Evolutionary conservation across 2,113 vertebrate species (phyloP), one percentile per base, ranked within the genome.

Genomic region (Gasterosteus aculeatus): DNA sequence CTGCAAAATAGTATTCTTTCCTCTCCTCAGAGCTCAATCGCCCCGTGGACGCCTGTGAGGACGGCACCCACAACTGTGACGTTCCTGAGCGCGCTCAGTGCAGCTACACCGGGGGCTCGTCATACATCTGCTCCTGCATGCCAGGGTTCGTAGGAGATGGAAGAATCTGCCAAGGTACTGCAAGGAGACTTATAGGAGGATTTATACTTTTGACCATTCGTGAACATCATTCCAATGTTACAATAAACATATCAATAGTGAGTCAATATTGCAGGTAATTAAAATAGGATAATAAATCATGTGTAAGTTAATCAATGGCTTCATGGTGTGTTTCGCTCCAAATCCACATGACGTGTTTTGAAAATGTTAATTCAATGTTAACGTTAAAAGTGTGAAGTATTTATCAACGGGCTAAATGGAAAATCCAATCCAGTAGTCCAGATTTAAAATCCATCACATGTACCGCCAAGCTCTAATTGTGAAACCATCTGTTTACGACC

Each of bases 111-210:
- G 95, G 96, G 1, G 95, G 95, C 3, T 95, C 95, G 0, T 89
- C 94, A 78, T 97, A 95, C 65, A 47, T 94, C 86, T 98, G 97
- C 81, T 85, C 94, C 3, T 98, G 97, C 51, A 90, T 96, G 39
- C 91, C 94, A 0, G 97, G 97, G 14, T 98, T 95, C 92, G 88
- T 80, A 0, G 97, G 97, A 80, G 95, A 97, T 0, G 97, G 97
- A 1, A 92, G 56, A 42, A 86, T 80, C 86, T 98, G 97, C 80
- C 83, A 89, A 87, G 97, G 97, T 98, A 83, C 0, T 19, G 19
- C 29, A 49, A 1, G 69, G 16, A 83, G 22, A 65, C 69, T 26
- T 26, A 26, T 26, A 26, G 46, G 35, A 0, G 9, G 19, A 26
- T 19, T 47, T 10, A 18, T 33, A 12, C 7, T 26, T 66, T 44